phyloP scores from a whole-genome alignment of 2,113 vertebrate genomes.

The Equus quagga region DNA sequence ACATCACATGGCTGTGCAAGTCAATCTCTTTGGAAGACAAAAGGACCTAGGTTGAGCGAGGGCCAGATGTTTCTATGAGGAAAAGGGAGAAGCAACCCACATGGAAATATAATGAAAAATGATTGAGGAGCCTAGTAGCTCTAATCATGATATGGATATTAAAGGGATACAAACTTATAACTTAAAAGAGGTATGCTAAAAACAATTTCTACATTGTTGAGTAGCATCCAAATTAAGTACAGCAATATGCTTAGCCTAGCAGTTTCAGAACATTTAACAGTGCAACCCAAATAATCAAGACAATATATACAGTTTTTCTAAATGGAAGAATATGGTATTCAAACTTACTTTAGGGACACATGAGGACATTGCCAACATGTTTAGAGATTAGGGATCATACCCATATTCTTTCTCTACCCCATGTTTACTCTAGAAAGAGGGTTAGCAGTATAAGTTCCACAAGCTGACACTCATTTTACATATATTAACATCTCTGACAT shows the following conservation, averaged over 20 bases:
- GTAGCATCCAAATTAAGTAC: background rate
- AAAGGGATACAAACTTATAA: conserved; percentile 27
- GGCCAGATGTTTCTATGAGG: background rate
- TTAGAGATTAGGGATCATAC: conserved; percentile 7
- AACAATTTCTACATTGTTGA: background rate
- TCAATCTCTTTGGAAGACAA: conserved; percentile 29
- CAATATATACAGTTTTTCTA: background rate
- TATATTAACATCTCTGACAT: background rate
- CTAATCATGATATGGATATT: background rate
- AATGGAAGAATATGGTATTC: background rate
- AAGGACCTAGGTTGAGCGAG: background rate
- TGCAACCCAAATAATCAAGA: background rate
- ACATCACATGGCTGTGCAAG: background rate
- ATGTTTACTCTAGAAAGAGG: conserved; percentile 23
- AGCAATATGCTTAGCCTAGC: background rate
- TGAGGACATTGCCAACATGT: background rate
- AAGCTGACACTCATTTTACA: background rate
- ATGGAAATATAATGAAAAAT: conserved; percentile 40
- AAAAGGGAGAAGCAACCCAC: background rate
- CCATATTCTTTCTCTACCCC: background rate
- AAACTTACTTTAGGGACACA: background rate
- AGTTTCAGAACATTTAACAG: conserved; percentile 31
- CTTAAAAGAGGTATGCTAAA: background rate
- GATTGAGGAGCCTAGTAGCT: background rate
- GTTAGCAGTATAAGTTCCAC: background rate